These are phyloP conservation scores for Philaethria dido DNA, from an alignment of 2,888 invertebrate species.

Conservation along the genomic window DNA sequence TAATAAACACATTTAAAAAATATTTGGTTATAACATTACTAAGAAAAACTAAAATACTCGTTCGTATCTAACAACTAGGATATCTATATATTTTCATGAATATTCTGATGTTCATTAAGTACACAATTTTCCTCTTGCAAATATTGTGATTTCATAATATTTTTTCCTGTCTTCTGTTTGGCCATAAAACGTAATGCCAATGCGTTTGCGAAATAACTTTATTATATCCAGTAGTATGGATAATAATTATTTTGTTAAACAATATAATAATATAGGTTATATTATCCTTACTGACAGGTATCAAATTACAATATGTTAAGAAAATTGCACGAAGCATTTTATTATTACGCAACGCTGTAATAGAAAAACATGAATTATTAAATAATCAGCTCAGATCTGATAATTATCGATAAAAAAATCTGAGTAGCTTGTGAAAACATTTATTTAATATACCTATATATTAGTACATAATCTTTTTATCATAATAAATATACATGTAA, in stretches of 20 bases:
- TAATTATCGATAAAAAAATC: too few species aligned
- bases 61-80: background rate
- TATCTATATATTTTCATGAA: constrained; percentile 17
- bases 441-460: too few species aligned
- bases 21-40: too few species aligned
- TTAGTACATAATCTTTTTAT: too few species aligned
- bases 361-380: background rate
- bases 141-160: constrained; percentile 3
- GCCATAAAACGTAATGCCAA: background rate
- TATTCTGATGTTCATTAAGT: constrained; percentile 6
- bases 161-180: constrained; percentile 21
- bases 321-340: background rate
- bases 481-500: too few species aligned
- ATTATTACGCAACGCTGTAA: background rate
- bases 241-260: background rate
- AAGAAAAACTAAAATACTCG: too few species aligned
- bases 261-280: background rate
- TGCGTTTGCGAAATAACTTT: background rate
- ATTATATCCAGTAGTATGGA: background rate
- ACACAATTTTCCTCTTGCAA: constrained; percentile 16
- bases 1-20: background rate
- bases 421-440: background rate
- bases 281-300: background rate
- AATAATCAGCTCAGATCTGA: background rate
- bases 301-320: background rate